Evolutionary conservation across 2,797 vertebrate species (phyloP).

Genomic region (Helarctos malayanus): DNA sequence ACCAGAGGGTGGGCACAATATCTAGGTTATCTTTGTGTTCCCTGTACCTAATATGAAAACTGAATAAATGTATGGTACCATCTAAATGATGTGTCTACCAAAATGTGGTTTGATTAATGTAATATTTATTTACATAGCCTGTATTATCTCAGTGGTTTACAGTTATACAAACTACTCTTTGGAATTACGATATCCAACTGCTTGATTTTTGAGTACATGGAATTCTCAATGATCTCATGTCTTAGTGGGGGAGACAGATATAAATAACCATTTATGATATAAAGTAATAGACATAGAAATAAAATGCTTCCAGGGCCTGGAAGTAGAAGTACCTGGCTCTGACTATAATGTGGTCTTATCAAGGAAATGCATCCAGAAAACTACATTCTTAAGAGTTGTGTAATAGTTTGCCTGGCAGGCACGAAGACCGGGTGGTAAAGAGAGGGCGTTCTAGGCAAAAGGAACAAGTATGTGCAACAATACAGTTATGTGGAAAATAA

Average conservation of each 20-base stretch:
- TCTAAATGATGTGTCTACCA: background rate
- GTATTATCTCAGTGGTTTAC: constrained; percentile 9
- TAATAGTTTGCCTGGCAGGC: constrained; percentile 17
- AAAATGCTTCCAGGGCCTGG: background rate
- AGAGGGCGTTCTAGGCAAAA: constrained; percentile 1
- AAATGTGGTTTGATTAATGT: background rate
- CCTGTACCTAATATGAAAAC: background rate
- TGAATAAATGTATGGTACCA: background rate
- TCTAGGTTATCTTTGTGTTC: constrained; percentile 1
- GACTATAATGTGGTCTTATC: background rate
- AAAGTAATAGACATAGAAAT: constrained; percentile 11
- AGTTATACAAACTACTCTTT: constrained; percentile 1
- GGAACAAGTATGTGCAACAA: background rate
- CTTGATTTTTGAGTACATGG: constrained; percentile 16
- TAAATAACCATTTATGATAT: constrained; percentile 37
- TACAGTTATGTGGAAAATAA: constrained; percentile 8
- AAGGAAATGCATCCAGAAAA: constrained; percentile 55
- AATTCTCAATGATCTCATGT: constrained; percentile 6
- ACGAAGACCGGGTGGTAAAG: background rate
- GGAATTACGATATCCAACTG: background rate
- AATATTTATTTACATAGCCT: background rate
- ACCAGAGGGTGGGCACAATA: background rate
- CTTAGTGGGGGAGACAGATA: background rate
- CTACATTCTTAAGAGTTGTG: constrained; percentile 46
- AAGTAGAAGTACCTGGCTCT: constrained; percentile 43